Percentiles rank a stretch among this genome's conserved stretches.
These are phyloP conservation scores for Folsomia manolachei DNA, from an alignment of 2,888 invertebrate species.

Conservation along the genomic window DNA sequence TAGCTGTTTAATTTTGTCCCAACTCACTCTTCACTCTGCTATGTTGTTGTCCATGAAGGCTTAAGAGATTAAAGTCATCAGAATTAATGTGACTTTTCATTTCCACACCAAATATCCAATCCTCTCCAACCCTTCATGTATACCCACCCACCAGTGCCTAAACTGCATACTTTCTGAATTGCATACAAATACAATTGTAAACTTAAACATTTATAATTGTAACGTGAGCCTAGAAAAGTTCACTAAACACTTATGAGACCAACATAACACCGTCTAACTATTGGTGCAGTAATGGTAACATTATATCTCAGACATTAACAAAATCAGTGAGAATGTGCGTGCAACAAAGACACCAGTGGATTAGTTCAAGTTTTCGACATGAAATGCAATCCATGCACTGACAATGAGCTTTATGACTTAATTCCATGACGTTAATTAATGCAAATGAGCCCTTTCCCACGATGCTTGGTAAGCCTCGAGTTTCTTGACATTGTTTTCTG, in stretches of 20 bases:
- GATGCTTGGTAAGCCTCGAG: background rate
- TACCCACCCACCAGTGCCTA: too few species aligned
- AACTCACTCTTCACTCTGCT: too few species aligned
- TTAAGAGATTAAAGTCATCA: background rate
- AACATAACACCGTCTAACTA: background rate
- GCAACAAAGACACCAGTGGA: background rate
- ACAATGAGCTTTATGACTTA: background rate
- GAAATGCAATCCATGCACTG: background rate
- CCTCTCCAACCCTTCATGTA: too few species aligned
- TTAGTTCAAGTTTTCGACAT: background rate
- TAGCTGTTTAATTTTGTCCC: background rate
- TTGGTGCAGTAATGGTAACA: too few species aligned
- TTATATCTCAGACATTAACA: background rate
- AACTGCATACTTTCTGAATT: background rate
- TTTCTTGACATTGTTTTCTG: background rate
- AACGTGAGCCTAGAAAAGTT: background rate
- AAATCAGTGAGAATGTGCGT: background rate
- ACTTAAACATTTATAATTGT: background rate
- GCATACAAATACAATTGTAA: background rate
- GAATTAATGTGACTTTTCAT: background rate
- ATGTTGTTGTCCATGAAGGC: conserved; percentile 20
- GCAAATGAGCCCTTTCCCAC: conserved; percentile 13
- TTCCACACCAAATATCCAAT: background rate
- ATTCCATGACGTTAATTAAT: conserved; percentile 19
- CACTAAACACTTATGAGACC: background rate